Evolutionary conservation across 2,113 vertebrate genomes (phyloP), one percentile per base, ranked within the genome.

Genomic region (Camelus dromedarius): DNA sequence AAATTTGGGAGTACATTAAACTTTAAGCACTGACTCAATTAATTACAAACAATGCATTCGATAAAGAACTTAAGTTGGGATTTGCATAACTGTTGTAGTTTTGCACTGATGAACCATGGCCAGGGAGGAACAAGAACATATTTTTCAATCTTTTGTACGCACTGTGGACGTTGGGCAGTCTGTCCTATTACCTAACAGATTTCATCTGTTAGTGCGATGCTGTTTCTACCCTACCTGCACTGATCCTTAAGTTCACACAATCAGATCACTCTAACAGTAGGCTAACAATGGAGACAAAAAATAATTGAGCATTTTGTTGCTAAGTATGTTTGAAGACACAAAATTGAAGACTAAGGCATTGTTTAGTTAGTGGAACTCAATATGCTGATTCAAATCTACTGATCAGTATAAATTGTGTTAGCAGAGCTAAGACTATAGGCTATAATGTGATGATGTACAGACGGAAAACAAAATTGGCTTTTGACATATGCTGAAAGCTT

Each of bases 201-300:
- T 69, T 77, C 38, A 52, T 67, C 46, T 76, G n/a, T 89, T 52
- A 69, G 91, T 72, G 81, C 46, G 69, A 13, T 72, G 6, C 64
- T 92, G 42, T 11, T 87, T 92, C 97, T 95, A 38, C 13, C 15
- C 77, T 66, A 94, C 24, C 67, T 67, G 28, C 84, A 72, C 20
- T 81, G 50, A 50, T 73, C 2, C 70, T 76, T 56, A 32, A 22
- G 19, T 82, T 77, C 50, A 80, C 22, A 32, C 19, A 76, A 73
- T 62, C 32, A 77, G 64, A 76, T 96, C 76, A 67, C 79, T 80
- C 56, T 79, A 92, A 56, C 20, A 86, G 32, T 12, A 56, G n/a
- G n/a, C 66, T 87, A 70, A 58, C 56, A 54, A 16, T 48, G 11
- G 5, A 72, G 54, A 85, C n/a, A 58, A 88, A 95, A 80, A 79